Evolutionary conservation across 1,140 invertebrate species (phyloP), one percentile per base, ranked within the genome.

Genomic region (Philopotamus ludificatus): DNA sequence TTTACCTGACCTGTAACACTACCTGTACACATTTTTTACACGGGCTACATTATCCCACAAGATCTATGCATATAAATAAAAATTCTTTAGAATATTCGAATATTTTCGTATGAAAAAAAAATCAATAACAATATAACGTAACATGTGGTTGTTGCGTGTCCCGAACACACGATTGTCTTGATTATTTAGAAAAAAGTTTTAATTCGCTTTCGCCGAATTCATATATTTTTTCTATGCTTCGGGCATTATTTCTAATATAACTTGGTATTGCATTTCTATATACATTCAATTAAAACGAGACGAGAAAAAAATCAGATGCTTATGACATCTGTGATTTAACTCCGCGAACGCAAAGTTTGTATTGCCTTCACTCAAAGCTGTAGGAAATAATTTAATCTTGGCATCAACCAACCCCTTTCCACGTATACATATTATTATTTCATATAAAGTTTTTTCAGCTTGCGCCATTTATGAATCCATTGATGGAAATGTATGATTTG

Each of bases 271-370:
- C 34, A 16, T 44, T 44, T 57, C 28, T 21, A 58, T 25, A 55
- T 58, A 58, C 25, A 12, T 58, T 58, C 55, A 58, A 58, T 58
- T 58, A 58, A 39, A 23, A 9, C 25, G 23, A 54, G 23, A 28
- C 23, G 51, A 12, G 28, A 25, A 54, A 54, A 54, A 12, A 59
- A 67, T 64, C 57, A 57, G 28, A 67, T 67, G 66, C 60, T 45
- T 20, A 28, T 63, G 66, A 67, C 66, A 64, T 67, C 60, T 67
- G 55, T 63, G 66, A 67, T 67, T 67, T 63, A 67, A 67, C 60
- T 67, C 64, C 4, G 55, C 25, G 16, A 64, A 59, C 25, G 28
- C 2, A 23, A 26, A 45, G 21, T 21, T 42, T 44, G 21, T 63
- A 23, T 54, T 23, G 21, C 50, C 20, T 55, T 64, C 51, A n/a